These are phyloP conservation scores for Chauna torquata DNA, from an alignment of 2,113 vertebrate genomes.

Conservation along the genomic window DNA sequence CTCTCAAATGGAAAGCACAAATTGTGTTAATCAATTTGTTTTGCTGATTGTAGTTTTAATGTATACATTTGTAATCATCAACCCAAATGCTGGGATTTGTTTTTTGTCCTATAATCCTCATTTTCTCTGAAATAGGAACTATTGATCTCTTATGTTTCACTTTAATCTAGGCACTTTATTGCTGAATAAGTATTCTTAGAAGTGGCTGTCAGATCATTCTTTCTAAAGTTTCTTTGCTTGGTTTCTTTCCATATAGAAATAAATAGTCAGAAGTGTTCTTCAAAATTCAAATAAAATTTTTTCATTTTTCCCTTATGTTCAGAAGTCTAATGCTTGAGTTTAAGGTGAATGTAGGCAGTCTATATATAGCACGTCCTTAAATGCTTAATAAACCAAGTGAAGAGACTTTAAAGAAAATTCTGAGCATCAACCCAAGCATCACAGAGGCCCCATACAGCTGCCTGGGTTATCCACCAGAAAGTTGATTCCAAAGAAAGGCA, in stretches of 20 bases:
- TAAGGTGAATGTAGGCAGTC: neutral
- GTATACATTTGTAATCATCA: constrained; percentile 20
- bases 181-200: neutral
- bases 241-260: constrained; percentile 9
- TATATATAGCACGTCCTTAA: neutral
- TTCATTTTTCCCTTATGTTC: neutral
- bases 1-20: neutral
- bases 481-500: neutral
- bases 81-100: neutral
- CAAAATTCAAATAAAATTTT: neutral
- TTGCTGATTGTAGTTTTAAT: neutral
- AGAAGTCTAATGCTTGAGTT: neutral
- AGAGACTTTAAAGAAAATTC: neutral
- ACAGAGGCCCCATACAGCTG: neutral
- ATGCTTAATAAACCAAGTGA: neutral
- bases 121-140: constrained; percentile 32
- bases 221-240: neutral
- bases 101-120: neutral
- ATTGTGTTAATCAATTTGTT: neutral
- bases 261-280: neutral
- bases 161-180: neutral
- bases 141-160: neutral
- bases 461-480: neutral
- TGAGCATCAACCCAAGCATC: neutral
- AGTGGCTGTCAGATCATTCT: neutral